These are phyloP conservation scores for Cyphomyrus plagiostoma DNA, from an alignment of 2,113 vertebrate genomes.

Conservation along the genomic window DNA sequence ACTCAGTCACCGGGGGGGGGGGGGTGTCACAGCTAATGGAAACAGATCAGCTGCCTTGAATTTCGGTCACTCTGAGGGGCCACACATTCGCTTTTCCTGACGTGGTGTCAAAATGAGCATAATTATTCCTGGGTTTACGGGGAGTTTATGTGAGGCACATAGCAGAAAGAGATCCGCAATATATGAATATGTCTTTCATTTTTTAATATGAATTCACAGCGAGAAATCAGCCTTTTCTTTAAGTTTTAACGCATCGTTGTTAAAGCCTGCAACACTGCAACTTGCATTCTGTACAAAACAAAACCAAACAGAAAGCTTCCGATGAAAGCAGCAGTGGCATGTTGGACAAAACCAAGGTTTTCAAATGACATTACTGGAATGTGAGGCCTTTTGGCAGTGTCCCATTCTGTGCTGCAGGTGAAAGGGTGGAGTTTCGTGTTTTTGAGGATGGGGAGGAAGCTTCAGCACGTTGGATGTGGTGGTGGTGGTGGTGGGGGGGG, in stretches of 20 bases:
- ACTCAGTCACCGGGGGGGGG: neutral
- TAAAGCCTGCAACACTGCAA: neutral
- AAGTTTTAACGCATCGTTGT: neutral
- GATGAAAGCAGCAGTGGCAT: neutral
- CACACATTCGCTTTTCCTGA: neutral
- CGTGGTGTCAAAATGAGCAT: neutral
- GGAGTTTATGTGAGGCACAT: neutral
- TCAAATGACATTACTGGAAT: neutral
- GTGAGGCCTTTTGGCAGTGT: too few species aligned
- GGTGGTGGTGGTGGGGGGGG: constrained; percentile 31
- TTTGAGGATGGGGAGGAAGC: constrained; percentile 29
- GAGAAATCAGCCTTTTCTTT: neutral
- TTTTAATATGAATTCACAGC: neutral
- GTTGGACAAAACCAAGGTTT: neutral
- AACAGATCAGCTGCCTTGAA: neutral
- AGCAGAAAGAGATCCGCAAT: neutral
- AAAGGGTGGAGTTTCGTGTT: neutral
- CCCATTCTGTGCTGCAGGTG: neutral
- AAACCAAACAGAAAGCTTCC: neutral
- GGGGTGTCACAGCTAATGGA: neutral
- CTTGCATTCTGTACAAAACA: neutral
- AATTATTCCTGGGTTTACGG: neutral
- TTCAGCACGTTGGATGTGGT: constrained; percentile 34
- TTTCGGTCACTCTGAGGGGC: neutral
- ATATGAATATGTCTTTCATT: neutral